These are phyloP conservation scores for Rhopalosiphum nymphaeae DNA, from an alignment of 2,888 invertebrate species.

Conservation along the genomic window DNA sequence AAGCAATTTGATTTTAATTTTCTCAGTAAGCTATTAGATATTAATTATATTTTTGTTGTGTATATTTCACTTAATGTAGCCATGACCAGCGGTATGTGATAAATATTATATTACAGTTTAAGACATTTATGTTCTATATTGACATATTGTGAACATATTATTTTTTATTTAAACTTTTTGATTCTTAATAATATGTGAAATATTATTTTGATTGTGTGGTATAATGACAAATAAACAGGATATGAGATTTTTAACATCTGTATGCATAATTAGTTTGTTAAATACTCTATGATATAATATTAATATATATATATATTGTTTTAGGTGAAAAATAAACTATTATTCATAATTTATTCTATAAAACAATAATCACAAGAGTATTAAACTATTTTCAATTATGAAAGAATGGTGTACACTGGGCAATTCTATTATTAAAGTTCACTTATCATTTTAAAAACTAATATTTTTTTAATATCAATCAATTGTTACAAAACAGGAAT, in stretches of 20 bases:
- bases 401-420: neutral
- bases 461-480: neutral
- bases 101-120: conserved; percentile 41
- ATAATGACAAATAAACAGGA: neutral
- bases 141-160: neutral
- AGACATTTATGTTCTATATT: neutral
- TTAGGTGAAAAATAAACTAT: neutral
- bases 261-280: neutral
- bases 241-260: neutral
- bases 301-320: neutral
- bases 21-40: conserved; percentile 34
- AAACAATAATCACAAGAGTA: neutral
- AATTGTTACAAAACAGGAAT: neutral
- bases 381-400: neutral
- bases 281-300: neutral
- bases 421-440: neutral
- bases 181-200: neutral
- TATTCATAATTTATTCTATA: neutral
- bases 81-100: conserved; percentile 45
- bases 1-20: conserved; percentile 14
- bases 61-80: conserved; percentile 43
- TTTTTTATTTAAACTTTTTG: neutral
- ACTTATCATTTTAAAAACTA: neutral
- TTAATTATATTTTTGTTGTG: conserved; percentile 22
- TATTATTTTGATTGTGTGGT: conserved; percentile 8